phyloP scores from a whole-genome alignment of 1,140 invertebrate genomes.

The Caenorhabditis latens region DNA sequence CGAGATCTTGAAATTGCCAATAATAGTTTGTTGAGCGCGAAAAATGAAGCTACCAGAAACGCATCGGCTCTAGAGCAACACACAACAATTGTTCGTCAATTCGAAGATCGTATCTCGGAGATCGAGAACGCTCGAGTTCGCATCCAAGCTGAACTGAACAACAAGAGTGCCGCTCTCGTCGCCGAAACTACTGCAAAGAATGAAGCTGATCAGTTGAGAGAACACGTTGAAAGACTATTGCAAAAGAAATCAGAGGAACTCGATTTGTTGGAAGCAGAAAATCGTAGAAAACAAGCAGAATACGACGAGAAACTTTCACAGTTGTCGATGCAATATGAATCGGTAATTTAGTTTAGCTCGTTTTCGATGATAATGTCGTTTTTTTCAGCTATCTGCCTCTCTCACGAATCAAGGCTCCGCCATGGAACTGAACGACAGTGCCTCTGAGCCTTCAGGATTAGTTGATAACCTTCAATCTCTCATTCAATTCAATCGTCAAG shows the following conservation, averaged over 20 bases:
- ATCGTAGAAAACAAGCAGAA: slow-evolving; percentile 10
- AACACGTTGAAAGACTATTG: slow-evolving; percentile 11
- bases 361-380: not conserved
- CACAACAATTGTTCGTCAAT: slow-evolving; percentile 1
- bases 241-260: slow-evolving; percentile 9
- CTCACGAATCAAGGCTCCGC: not conserved
- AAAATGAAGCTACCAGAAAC: slow-evolving; percentile 1
- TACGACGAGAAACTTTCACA: slow-evolving; percentile 7
- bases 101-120: slow-evolving; percentile 29
- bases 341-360: not conserved
- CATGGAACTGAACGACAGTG: not conserved
- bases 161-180: not conserved
- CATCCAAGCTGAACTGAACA: slow-evolving; percentile 15
- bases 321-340: slow-evolving; percentile 23
- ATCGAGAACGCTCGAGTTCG: not conserved
- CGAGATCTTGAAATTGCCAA: slow-evolving; percentile 28
- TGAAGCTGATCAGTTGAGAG: slow-evolving; percentile 25
- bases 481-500: slow-evolving; percentile 2
- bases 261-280: not conserved
- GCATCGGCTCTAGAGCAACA: not conserved
- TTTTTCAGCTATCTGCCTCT: not conserved
- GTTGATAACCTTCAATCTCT: slow-evolving; percentile 1
- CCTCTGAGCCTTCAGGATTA: not conserved
- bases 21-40: not conserved
- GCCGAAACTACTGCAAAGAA: slow-evolving; percentile 17